Conservation (phyloP, 2,888 invertebrate species). For the Polydrusus cervinus region DNA sequence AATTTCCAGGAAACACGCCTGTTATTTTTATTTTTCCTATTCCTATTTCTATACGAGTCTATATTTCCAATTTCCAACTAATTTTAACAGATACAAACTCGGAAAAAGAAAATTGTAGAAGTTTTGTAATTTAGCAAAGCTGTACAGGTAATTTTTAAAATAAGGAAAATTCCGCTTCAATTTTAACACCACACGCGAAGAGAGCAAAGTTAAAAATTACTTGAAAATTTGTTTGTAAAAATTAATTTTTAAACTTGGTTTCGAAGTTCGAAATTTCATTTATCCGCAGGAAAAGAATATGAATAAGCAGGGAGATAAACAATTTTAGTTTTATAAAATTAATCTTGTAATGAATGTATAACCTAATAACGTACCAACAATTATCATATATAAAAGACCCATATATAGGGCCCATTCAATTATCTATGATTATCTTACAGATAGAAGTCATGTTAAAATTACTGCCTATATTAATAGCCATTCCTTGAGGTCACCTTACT, state of each 20-base stretch:
- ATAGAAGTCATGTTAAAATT: too few species aligned
- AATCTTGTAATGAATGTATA: too few species aligned
- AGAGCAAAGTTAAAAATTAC: slow-evolving; percentile 26
- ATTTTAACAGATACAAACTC: slow-evolving; percentile 34
- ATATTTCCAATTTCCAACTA: slow-evolving; percentile 42
- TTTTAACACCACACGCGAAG: slow-evolving; percentile 6
- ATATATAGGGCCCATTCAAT: too few species aligned
- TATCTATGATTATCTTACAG: too few species aligned
- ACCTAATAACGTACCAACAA: too few species aligned
- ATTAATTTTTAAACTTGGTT: slow-evolving; percentile 25
- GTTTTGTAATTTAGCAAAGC: slow-evolving; percentile 42
- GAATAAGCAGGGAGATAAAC: background rate
- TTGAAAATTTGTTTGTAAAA: slow-evolving; percentile 32
- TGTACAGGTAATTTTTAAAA: slow-evolving; percentile 39
- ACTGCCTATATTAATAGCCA: too few species aligned
- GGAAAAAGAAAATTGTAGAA: slow-evolving; percentile 33
- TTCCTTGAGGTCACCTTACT: too few species aligned
- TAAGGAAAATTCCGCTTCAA: slow-evolving; percentile 17
- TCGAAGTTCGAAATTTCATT: background rate
- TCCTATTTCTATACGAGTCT: slow-evolving; percentile 22
- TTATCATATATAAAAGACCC: too few species aligned
- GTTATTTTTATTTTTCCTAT: slow-evolving; percentile 27
- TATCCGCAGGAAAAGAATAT: background rate
- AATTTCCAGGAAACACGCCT: slow-evolving; percentile 21
- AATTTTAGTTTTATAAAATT: too few species aligned